A percentile compares a stretch with the other conserved stretches of the same genome.
These are phyloP conservation scores for Poeciliopsis gracilis DNA, from an alignment of 2,797 vertebrate genomes.

Conservation along the genomic window DNA sequence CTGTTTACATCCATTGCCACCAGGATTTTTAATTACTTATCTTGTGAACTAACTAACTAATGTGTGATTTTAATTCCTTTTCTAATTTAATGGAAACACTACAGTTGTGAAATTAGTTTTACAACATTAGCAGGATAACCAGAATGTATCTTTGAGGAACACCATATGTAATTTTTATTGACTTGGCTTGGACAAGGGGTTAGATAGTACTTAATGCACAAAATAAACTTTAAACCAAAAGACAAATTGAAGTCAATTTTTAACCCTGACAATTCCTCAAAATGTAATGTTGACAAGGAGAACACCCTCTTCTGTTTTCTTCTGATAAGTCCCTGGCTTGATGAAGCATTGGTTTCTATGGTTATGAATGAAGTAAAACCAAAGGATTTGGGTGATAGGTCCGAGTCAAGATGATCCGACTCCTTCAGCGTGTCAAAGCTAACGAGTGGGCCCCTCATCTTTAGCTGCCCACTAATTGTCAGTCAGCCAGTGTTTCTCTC, in stretches of 20 bases:
- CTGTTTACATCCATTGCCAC: too few relatives aligned
- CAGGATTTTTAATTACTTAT: too few relatives aligned
- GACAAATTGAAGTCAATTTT: background rate
- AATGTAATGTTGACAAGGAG: background rate
- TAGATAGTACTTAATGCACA: too few relatives aligned
- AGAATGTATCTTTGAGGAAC: background rate
- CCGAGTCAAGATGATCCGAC: constrained; percentile 43
- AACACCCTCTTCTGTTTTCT: background rate
- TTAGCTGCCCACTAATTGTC: constrained; percentile 64
- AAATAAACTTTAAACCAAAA: too few relatives aligned
- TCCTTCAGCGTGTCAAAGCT: constrained; percentile 50
- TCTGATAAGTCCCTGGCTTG: constrained; percentile 8
- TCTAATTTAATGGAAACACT: too few relatives aligned
- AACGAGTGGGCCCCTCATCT: constrained; percentile 62
- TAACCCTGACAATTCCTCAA: background rate
- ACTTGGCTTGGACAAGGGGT: too few relatives aligned
- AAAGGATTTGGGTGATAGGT: constrained; percentile 53
- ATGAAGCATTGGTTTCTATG: constrained; percentile 47
- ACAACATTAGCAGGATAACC: background rate
- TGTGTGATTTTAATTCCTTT: too few relatives aligned
- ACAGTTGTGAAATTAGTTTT: too few relatives aligned
- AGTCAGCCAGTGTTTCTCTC: constrained; percentile 68
- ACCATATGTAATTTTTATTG: too few relatives aligned
- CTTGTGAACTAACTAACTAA: too few relatives aligned
- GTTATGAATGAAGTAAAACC: constrained; percentile 50